Base-by-base conservation (phyloP, 2,797 vertebrate genomes). In the Enteromius afrohamiltoni region DNA sequence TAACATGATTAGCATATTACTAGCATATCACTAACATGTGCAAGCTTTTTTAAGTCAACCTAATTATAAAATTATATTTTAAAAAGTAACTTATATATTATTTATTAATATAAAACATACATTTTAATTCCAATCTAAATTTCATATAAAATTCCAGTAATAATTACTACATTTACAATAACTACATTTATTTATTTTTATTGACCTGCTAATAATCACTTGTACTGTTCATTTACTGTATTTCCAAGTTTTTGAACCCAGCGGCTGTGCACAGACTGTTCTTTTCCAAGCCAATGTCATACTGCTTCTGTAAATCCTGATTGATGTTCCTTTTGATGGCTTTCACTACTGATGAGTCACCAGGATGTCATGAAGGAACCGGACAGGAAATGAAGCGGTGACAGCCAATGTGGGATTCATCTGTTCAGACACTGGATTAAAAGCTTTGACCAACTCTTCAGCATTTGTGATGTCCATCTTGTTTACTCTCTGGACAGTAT, bases 311-410 rank as follows among this genome's bases (percentile, higher is more conserved):
- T 82, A 82, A 82, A 82, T 76, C 80, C 60, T 77, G 73, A 83
- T 40, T 53, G 81, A 83, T 83, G 73, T 10, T 68, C 23, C 73
- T 77, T 83, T 83, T 77, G 81, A 83, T 77, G 21, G 45, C 69
- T 37, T 73, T 60, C 45, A 64, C 29, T 13, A 55, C 34, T 42
- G 80, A 42, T 29, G 71, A 77, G 60, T 67, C n/a, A 29, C 80
- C 80, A 68, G 47, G 14, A 76, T 82, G 80, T 75, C 60, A 75
- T 40, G n/a, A 53, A 26, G 51, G 34, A 70, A 21, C 51, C 21
- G 11, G 40, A 76, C 62, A 76, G 60, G 40, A 67, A 67, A 51
- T 76, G 34, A 76, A 75, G 78, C 6, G 1, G 23, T 80, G 58
- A 75, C 77, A 78, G 58, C 17, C 42, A 47, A 16, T 40, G 60